Evolutionary conservation across 2,113 vertebrate genomes (phyloP).

Genomic region (Phylloscopus whistleri): DNA sequence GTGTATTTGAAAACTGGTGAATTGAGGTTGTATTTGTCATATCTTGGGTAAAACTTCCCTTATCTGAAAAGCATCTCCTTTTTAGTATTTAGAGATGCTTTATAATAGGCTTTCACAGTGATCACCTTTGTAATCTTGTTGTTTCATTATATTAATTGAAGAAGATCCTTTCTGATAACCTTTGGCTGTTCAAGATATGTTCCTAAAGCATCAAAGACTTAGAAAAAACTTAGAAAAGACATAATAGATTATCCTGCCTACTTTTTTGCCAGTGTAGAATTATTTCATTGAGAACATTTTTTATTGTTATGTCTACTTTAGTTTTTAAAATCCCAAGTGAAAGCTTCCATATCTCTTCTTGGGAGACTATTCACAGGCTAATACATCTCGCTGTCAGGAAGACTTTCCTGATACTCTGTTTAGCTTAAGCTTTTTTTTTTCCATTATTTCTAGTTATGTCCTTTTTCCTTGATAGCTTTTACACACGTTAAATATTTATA

Average conservation of each 20-base stretch:
- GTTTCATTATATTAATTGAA: slow-evolving; percentile 19
- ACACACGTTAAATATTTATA: neutral
- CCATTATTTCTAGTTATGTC: slow-evolving; percentile 19
- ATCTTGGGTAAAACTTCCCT: neutral
- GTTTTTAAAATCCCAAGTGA: slow-evolving; percentile 52
- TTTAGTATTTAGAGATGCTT: neutral
- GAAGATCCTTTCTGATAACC: neutral
- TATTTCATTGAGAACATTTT: slow-evolving; percentile 36
- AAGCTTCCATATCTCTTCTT: slow-evolving; percentile 34
- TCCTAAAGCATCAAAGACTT: slow-evolving; percentile 1
- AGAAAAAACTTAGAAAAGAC: neutral
- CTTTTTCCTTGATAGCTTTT: slow-evolving; percentile 20
- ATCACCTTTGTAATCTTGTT: slow-evolving; percentile 5
- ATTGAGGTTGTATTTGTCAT: neutral
- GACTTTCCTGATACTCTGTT: neutral
- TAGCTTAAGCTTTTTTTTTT: slow-evolving; percentile 27
- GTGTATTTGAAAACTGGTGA: neutral
- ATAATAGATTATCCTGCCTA: neutral
- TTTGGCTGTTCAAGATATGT: neutral
- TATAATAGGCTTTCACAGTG: neutral
- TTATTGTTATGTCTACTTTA: slow-evolving; percentile 33
- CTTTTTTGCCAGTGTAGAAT: slow-evolving; percentile 23
- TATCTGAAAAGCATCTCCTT: neutral
- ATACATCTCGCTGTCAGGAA: slow-evolving; percentile 20
- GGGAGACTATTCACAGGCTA: slow-evolving; percentile 23